These are phyloP conservation scores for Apis dorsata DNA, from an alignment of 1,140 invertebrate species.

Conservation along the genomic window DNA sequence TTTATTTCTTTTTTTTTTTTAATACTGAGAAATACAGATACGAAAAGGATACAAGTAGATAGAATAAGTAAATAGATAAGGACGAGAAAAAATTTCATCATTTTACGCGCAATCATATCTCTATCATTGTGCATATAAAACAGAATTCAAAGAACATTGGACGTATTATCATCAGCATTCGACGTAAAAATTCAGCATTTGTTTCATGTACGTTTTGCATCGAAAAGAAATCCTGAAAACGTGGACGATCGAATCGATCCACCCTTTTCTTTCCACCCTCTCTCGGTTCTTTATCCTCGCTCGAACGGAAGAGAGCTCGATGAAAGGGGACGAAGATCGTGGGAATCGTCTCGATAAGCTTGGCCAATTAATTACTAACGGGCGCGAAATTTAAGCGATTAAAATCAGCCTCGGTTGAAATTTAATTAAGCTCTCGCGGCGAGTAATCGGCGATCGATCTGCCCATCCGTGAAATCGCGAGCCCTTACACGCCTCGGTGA, in stretches of 20 bases:
- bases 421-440: conserved; percentile 30
- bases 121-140: no score
- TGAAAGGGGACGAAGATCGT: neutral
- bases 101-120: no score
- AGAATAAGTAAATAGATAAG: no score
- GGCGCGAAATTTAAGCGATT: neutral
- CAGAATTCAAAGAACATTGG: no score
- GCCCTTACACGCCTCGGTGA: no score
- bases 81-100: no score
- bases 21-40: no score
- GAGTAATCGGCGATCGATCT: conserved; percentile 5
- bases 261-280: neutral
- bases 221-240: conserved; percentile 13
- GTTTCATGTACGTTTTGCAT: conserved; percentile 9
- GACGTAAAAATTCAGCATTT: no score
- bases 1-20: no score
- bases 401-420: conserved; percentile 7
- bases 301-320: conserved; percentile 20
- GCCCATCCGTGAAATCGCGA: neutral
- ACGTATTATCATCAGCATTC: no score
- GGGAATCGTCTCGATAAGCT: conserved; percentile 9
- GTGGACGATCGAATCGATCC: conserved; percentile 30
- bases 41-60: no score
- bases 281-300: conserved; percentile 27
- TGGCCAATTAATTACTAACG: conserved; percentile 23